A percentile compares a stretch with the other conserved stretches of the same genome.
Conservation (phyloP, 2,888 invertebrate species). For the Myopa tessellatipennis region DNA sequence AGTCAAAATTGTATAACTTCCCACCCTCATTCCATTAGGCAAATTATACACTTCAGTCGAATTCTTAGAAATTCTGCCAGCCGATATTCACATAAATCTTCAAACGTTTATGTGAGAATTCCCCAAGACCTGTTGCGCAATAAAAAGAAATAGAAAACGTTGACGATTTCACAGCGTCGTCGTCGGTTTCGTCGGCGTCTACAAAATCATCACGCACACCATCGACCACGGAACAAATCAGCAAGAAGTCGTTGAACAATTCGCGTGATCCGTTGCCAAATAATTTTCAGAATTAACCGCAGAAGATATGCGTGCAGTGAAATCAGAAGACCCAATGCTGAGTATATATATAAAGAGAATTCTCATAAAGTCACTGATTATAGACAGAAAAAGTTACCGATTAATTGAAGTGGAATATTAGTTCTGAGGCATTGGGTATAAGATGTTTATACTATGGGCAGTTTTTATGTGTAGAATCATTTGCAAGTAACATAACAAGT, state of each 20-base stretch:
- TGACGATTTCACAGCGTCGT: slow-evolving; percentile 13
- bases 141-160: slow-evolving; percentile 30
- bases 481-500: too few relatives aligned
- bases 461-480: too few relatives aligned
- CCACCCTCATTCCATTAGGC: slow-evolving; percentile 65
- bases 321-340: slow-evolving; percentile 2
- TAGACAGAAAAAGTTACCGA: neutral
- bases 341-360: slow-evolving; percentile 10
- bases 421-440: too few relatives aligned
- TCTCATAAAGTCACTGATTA: neutral
- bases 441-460: too few relatives aligned
- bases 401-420: too few relatives aligned
- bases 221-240: slow-evolving; percentile 42
- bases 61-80: slow-evolving; percentile 54
- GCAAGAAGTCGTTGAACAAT: slow-evolving; percentile 59
- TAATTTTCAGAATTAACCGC: slow-evolving; percentile 63
- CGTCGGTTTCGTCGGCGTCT: slow-evolving; percentile 14
- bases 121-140: slow-evolving; percentile 6
- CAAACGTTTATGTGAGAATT: slow-evolving; percentile 20
- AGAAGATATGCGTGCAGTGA: slow-evolving; percentile 51
- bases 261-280: slow-evolving; percentile 68
- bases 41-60: slow-evolving; percentile 62
- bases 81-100: slow-evolving; percentile 30
- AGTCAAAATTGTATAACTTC: slow-evolving; percentile 47
- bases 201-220: slow-evolving; percentile 33